Evolutionary conservation across 2,888 invertebrate species (phyloP).

Genomic region (Phaedon cochleariae): DNA sequence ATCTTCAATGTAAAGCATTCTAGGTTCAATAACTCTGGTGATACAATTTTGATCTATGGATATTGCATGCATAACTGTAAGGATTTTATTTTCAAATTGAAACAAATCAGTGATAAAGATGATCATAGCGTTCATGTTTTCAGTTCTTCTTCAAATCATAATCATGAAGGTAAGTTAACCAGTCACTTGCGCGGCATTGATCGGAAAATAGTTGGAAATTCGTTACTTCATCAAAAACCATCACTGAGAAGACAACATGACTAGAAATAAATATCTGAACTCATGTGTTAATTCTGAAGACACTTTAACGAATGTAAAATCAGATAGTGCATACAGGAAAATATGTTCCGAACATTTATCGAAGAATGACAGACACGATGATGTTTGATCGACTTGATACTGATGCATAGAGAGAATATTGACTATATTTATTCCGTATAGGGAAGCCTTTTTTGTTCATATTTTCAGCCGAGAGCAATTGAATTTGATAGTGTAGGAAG

Average conservation of each 20-base stretch:
- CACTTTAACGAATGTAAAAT: background rate
- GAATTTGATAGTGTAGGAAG: background rate
- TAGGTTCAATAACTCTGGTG: background rate
- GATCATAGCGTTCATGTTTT: background rate
- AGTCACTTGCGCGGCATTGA: background rate
- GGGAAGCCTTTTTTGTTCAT: slow-evolving; percentile 9
- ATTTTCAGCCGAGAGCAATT: slow-evolving; percentile 10
- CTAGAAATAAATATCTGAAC: background rate
- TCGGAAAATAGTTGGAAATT: background rate
- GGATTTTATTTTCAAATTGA: background rate
- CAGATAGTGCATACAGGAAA: slow-evolving; percentile 5
- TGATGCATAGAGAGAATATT: background rate
- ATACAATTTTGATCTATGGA: background rate
- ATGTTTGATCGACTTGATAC: slow-evolving; percentile 1
- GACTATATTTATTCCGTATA: slow-evolving; percentile 2
- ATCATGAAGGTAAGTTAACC: background rate
- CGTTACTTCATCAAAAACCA: background rate
- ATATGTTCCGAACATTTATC: slow-evolving; percentile 4
- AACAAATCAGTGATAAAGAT: background rate
- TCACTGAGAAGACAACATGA: background rate
- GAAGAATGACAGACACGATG: background rate
- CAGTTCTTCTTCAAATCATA: background rate
- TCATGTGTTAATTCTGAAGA: background rate
- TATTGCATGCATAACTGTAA: background rate
- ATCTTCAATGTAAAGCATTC: background rate